Percentiles rank a stretch among this genome's conserved stretches.
phyloP scores from a whole-genome alignment of 2,113 vertebrate genomes.

The Oenanthe melanoleuca region DNA sequence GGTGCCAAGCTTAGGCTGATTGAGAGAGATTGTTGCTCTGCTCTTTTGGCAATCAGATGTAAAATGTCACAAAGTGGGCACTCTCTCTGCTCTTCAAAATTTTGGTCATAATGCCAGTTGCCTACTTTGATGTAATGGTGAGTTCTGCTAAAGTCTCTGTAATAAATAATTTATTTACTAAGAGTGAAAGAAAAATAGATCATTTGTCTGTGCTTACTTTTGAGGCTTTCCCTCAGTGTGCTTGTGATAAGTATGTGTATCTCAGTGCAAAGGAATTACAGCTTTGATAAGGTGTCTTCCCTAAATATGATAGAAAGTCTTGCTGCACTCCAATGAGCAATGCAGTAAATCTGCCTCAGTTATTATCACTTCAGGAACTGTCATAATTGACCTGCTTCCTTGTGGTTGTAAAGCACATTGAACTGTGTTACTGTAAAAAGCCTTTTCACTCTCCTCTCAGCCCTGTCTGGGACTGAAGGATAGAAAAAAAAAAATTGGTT shows the following conservation, averaged over 20 bases:
- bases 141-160: background rate
- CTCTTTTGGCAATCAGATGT: background rate
- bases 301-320: background rate
- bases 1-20: background rate
- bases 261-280: background rate
- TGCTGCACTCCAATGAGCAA: background rate
- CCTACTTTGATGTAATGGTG: background rate
- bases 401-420: background rate
- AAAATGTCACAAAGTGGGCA: background rate
- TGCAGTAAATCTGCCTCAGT: background rate
- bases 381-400: background rate
- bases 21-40: background rate
- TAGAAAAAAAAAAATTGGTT: background rate
- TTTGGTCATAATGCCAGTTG: background rate
- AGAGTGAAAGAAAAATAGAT: background rate
- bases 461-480: background rate
- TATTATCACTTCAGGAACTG: constrained; percentile 4
- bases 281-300: background rate
- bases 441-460: background rate
- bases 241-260: background rate
- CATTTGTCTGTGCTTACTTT: background rate
- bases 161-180: background rate
- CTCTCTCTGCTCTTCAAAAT: background rate
- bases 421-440: background rate
- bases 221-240: background rate